phyloP scores from a whole-genome alignment of 2,888 invertebrate species.

The Drosophila anomalata region DNA sequence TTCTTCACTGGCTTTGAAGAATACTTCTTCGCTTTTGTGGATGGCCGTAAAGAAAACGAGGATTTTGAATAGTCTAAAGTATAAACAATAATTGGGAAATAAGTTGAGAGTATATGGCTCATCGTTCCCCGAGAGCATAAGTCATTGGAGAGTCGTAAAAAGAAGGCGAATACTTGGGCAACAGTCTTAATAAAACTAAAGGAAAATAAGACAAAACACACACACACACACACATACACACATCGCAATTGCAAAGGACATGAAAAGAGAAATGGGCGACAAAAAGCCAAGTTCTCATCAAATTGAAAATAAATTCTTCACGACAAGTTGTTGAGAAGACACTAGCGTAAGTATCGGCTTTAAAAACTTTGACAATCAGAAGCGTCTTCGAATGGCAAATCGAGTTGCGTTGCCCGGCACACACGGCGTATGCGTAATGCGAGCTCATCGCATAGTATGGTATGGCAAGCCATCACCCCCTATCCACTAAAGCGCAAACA shows the following conservation, averaged over 20 bases:
- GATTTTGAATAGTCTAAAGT: background rate
- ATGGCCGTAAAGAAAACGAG: background rate
- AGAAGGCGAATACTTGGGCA: background rate
- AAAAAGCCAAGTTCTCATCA: slow-evolving; percentile 36
- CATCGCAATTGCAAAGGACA: slow-evolving; percentile 31
- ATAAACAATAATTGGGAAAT: slow-evolving; percentile 36
- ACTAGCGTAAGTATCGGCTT: slow-evolving; percentile 43
- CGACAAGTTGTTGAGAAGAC: slow-evolving; percentile 20
- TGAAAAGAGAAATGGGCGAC: slow-evolving; percentile 40
- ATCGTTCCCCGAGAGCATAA: slow-evolving; percentile 8
- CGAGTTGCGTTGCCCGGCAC: slow-evolving; percentile 18
- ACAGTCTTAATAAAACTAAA: slow-evolving; percentile 19
- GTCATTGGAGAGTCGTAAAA: slow-evolving; percentile 18
- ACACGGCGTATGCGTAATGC: slow-evolving; percentile 61
- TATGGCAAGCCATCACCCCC: slow-evolving; percentile 1
- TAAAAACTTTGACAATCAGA: slow-evolving; percentile 57
- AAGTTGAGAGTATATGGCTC: slow-evolving; percentile 16
- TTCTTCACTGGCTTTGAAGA: slow-evolving; percentile 2
- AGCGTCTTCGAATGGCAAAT: slow-evolving; percentile 36
- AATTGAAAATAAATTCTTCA: slow-evolving; percentile 47
- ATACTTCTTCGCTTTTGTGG: background rate
- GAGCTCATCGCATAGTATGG: slow-evolving; percentile 27
- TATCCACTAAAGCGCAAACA: slow-evolving; percentile 50
- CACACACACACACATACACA: slow-evolving; percentile 12
- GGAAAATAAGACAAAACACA: slow-evolving; percentile 8